A percentile compares a stretch with the other conserved stretches of the same genome.
phyloP scores from a whole-genome alignment of 2,797 vertebrate genomes.

The Hippocampus kuda region DNA sequence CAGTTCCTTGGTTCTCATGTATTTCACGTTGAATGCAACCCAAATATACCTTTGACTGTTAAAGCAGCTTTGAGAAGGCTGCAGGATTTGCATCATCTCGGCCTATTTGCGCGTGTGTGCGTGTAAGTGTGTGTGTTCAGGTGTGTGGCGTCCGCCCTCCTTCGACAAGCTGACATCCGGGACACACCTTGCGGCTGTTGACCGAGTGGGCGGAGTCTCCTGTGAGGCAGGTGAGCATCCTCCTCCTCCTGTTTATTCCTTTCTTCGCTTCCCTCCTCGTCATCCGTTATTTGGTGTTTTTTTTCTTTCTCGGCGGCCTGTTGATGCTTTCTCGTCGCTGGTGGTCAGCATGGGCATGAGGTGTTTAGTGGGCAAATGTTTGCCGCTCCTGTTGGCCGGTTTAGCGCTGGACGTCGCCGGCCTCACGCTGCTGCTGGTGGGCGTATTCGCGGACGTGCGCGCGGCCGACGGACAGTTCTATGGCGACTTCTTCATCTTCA shows the following conservation, averaged over 20 bases:
- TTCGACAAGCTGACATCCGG: background rate
- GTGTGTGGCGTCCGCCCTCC: background rate
- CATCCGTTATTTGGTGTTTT: slow-evolving; percentile 13
- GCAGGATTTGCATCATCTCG: background rate
- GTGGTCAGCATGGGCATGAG: slow-evolving; percentile 15
- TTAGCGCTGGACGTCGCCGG: slow-evolving; percentile 53
- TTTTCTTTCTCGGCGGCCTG: no score
- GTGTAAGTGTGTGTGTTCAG: background rate
- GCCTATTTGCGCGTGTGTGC: background rate
- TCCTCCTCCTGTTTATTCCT: background rate
- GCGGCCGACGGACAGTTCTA: slow-evolving; percentile 48
- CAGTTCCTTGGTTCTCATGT: background rate
- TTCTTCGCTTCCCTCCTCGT: background rate
- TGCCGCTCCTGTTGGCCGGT: slow-evolving; percentile 47
- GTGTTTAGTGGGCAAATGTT: slow-evolving; percentile 46
- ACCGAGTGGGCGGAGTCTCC: slow-evolving; percentile 7
- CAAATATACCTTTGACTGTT: background rate
- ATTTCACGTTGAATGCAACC: background rate
- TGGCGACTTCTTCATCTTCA: slow-evolving; percentile 72
- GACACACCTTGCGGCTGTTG: background rate
- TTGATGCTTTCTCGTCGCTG: slow-evolving; percentile 11
- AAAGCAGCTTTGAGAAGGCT: background rate
- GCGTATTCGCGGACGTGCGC: slow-evolving; percentile 61
- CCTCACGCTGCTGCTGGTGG: slow-evolving; percentile 57
- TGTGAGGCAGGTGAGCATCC: background rate